Evolutionary conservation across 2,888 invertebrate genomes (phyloP).

Genomic region (Eurytoma adleriae): DNA sequence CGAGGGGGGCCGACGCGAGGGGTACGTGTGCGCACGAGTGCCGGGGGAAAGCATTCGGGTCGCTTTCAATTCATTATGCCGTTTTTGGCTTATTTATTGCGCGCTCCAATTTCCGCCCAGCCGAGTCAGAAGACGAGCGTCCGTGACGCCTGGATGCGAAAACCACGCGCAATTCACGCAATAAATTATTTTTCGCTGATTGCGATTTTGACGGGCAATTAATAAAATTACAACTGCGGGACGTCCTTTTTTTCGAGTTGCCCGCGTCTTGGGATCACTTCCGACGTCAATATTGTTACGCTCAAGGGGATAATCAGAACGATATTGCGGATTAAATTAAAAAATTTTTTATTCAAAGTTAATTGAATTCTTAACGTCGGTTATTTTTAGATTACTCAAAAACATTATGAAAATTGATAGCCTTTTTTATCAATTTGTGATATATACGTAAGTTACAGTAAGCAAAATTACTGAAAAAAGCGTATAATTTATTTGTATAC

Average conservation of each 20-base stretch:
- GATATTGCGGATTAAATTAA: slow-evolving; percentile 12
- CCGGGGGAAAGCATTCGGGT: slow-evolving; percentile 27
- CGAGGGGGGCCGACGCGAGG: neutral
- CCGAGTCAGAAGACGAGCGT: neutral
- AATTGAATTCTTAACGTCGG: no score
- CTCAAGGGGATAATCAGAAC: neutral
- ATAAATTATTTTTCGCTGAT: slow-evolving; percentile 30
- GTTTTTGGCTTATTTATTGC: slow-evolving; percentile 49
- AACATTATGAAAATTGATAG: no score
- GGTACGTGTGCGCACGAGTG: neutral
- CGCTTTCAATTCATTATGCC: slow-evolving; percentile 51
- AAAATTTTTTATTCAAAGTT: neutral
- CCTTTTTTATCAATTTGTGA: no score
- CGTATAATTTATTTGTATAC: no score
- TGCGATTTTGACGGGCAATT: slow-evolving; percentile 47
- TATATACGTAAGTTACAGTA: no score
- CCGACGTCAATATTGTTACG: no score
- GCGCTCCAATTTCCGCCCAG: slow-evolving; percentile 39
- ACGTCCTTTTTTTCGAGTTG: neutral
- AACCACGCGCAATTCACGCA: neutral
- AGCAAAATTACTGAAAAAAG: no score
- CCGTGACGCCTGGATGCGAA: neutral
- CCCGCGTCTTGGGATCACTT: no score
- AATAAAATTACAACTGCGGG: slow-evolving; percentile 35
- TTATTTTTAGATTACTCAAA: no score